phyloP scores from a whole-genome alignment of 2,113 vertebrate genomes.

The Noctilio leporinus region DNA sequence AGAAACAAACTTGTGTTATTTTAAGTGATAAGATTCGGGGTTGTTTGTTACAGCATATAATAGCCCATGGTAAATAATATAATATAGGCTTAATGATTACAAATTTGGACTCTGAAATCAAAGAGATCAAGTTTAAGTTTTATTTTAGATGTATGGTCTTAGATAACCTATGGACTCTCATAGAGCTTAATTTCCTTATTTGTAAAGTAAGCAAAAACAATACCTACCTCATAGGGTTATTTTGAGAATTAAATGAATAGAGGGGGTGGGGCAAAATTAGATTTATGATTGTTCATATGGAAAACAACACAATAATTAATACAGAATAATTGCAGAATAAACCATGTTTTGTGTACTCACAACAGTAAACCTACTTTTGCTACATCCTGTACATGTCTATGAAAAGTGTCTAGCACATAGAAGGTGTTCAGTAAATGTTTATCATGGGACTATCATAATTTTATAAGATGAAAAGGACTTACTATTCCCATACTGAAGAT shows the following conservation, averaged over 20 bases:
- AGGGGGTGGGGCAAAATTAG: neutral
- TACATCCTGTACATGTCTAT: neutral
- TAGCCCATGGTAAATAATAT: neutral
- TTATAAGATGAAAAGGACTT: neutral
- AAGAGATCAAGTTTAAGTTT: neutral
- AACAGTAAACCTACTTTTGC: neutral
- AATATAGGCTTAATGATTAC: neutral
- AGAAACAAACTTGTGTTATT: neutral
- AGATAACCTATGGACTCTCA: neutral
- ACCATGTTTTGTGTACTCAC: neutral
- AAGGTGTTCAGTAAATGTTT: neutral
- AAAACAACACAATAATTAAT: neutral
- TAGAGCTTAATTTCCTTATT: neutral
- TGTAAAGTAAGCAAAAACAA: neutral
- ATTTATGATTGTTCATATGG: neutral
- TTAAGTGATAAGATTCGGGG: neutral
- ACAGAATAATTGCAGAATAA: neutral
- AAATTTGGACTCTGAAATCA: neutral
- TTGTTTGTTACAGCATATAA: neutral
- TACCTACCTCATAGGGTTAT: neutral
- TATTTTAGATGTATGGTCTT: neutral
- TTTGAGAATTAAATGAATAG: neutral
- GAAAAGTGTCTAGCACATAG: neutral
- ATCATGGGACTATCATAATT: neutral
- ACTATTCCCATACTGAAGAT: neutral